A percentile compares a stretch with the other conserved stretches of the same genome.
Evolutionary conservation across 2,113 vertebrate species (phyloP).

Genomic region (Candoia aspera): DNA sequence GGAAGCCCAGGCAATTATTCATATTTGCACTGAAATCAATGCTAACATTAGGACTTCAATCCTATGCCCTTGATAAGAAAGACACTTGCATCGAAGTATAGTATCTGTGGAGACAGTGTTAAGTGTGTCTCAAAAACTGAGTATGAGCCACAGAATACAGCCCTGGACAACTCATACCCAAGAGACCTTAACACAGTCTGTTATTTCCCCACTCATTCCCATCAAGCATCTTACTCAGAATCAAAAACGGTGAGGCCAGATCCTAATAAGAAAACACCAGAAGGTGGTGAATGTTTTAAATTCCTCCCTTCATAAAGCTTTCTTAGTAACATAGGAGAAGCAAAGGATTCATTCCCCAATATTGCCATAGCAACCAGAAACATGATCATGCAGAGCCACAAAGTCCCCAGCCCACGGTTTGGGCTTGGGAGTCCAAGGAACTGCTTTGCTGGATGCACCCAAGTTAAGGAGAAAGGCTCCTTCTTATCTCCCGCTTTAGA

Average conservation of each 20-base stretch:
- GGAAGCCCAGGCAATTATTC: not conserved
- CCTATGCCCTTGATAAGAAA: not conserved
- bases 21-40: not conserved
- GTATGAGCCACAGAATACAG: no score
- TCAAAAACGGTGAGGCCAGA: no score
- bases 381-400: not conserved
- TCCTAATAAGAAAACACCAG: not conserved
- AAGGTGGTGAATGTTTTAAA: not conserved
- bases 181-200: not conserved
- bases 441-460: no score
- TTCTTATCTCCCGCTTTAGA: not conserved
- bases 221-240: not conserved
- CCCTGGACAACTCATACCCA: not conserved
- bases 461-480: not conserved
- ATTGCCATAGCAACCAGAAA: not conserved
- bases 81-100: not conserved
- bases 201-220: not conserved
- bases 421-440: not conserved
- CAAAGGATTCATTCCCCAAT: not conserved
- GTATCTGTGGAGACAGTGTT: no score
- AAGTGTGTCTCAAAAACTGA: not conserved
- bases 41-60: not conserved
- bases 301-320: not conserved
- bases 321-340: not conserved
- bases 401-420: not conserved